These are phyloP conservation scores for Megathymus violae DNA, from an alignment of 1,140 invertebrate species.

Conservation along the genomic window DNA sequence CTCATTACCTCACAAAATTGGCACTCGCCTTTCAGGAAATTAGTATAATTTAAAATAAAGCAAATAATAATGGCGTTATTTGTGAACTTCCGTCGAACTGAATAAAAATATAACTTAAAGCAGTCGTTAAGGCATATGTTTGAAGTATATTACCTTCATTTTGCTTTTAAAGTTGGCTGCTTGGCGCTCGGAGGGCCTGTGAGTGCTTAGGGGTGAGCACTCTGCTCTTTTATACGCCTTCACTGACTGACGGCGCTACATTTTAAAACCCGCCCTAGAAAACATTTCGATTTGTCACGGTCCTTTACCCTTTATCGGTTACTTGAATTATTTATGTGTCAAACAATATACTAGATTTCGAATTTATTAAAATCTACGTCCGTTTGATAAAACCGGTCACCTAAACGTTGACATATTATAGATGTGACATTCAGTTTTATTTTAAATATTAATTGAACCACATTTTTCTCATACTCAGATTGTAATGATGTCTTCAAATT, in stretches of 20 bases:
- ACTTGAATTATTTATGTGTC: constrained; percentile 50
- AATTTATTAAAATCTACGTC: constrained; percentile 35
- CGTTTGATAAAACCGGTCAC: neutral
- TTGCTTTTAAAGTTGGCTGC: constrained; percentile 49
- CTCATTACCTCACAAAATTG: too few relatives aligned
- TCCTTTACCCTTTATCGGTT: constrained; percentile 55
- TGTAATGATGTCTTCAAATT: too few relatives aligned
- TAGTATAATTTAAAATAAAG: too few relatives aligned
- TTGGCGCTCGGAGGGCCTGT: constrained; percentile 47
- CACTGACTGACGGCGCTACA: constrained; percentile 15
- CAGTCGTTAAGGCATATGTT: too few relatives aligned
- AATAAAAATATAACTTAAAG: too few relatives aligned
- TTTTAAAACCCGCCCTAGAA: constrained; percentile 47
- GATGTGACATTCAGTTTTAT: constrained; percentile 14
- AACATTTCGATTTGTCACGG: constrained; percentile 52
- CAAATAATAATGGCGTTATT: too few relatives aligned
- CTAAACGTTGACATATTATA: constrained; percentile 4
- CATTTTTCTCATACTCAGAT: too few relatives aligned
- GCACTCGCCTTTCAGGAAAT: too few relatives aligned
- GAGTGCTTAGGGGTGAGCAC: constrained; percentile 54
- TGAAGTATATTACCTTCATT: constrained; percentile 65
- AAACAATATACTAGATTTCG: constrained; percentile 42
- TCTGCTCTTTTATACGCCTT: constrained; percentile 58
- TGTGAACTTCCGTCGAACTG: too few relatives aligned
- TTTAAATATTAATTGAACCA: too few relatives aligned